Evolutionary conservation across 2,113 vertebrate genomes (phyloP).

Genomic region (Pelvicachromis taeniatus): DNA sequence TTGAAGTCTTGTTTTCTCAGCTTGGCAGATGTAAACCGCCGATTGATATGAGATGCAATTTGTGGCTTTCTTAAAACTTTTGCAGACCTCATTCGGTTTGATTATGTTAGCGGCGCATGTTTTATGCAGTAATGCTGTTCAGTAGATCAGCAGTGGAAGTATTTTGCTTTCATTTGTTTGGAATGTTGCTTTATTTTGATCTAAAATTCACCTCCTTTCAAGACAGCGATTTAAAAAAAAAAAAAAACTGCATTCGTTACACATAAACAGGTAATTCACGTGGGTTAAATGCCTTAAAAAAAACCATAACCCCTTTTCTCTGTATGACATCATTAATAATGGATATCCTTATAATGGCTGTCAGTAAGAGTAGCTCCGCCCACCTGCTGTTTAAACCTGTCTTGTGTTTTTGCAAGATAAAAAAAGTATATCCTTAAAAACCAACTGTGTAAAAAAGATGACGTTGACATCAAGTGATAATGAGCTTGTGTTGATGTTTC

Average conservation of each 20-base stretch:
- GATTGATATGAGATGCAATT: no score
- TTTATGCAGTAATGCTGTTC: neutral
- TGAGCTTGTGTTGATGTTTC: neutral
- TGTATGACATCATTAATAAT: neutral
- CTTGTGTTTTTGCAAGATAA: neutral
- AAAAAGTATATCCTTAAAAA: rapidly evolving
- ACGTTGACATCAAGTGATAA: neutral
- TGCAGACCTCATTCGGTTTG: no score
- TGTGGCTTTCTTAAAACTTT: no score
- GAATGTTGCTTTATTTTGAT: neutral
- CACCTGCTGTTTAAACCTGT: neutral
- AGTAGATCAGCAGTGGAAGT: neutral
- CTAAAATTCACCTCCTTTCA: neutral
- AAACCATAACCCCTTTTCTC: neutral
- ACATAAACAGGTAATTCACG: neutral
- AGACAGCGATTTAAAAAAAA: rapidly evolving
- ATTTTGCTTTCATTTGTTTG: neutral
- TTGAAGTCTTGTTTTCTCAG: no score
- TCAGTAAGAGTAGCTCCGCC: neutral
- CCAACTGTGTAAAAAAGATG: neutral
- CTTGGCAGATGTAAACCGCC: no score
- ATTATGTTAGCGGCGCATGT: neutral
- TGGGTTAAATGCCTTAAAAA: neutral
- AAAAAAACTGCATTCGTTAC: neutral
- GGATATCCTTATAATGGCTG: neutral